A percentile compares a stretch with the other conserved stretches of the same genome.
phyloP scores from a whole-genome alignment of 2,113 vertebrate genomes.

The Choloepus hoffmanni region DNA sequence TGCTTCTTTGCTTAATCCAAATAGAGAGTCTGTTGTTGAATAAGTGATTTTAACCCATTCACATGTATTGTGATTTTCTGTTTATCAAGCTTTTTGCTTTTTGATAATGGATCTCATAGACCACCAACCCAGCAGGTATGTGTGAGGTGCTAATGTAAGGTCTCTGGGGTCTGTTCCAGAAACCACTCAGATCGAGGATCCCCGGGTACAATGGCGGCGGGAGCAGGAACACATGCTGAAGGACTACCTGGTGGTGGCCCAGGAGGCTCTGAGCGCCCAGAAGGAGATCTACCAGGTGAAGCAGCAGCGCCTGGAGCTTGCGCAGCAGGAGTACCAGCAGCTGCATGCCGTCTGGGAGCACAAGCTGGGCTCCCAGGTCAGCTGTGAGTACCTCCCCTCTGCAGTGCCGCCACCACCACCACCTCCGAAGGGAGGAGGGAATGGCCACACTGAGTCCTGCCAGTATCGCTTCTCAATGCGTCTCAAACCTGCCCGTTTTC shows the following conservation, averaged over 20 bases:
- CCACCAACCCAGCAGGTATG: no score
- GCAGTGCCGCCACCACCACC: not conserved
- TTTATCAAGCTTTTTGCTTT: not conserved
- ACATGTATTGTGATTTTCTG: not conserved
- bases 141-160: not conserved
- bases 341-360: slow-evolving; percentile 96
- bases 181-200: slow-evolving; percentile 98
- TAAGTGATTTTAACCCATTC: not conserved
- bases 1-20: not conserved
- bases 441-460: not conserved
- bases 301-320: slow-evolving; percentile 95
- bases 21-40: not conserved
- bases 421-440: not conserved
- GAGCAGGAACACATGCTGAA: slow-evolving; percentile 98
- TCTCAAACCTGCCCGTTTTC: not conserved
- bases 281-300: slow-evolving; percentile 99
- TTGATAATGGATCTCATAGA: not conserved
- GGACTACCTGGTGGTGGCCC: slow-evolving; percentile 96
- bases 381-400: slow-evolving; percentile 90
- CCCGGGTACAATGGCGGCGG: slow-evolving; percentile 95
- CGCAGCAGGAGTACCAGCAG: slow-evolving; percentile 96
- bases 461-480: fast-evolving
- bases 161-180: slow-evolving; percentile 83
- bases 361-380: slow-evolving; percentile 96
- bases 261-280: slow-evolving; percentile 95